A percentile compares a stretch with the other conserved stretches of the same genome.
Evolutionary conservation across 2,113 vertebrate genomes (phyloP).

Genomic region (Scomber colias): DNA sequence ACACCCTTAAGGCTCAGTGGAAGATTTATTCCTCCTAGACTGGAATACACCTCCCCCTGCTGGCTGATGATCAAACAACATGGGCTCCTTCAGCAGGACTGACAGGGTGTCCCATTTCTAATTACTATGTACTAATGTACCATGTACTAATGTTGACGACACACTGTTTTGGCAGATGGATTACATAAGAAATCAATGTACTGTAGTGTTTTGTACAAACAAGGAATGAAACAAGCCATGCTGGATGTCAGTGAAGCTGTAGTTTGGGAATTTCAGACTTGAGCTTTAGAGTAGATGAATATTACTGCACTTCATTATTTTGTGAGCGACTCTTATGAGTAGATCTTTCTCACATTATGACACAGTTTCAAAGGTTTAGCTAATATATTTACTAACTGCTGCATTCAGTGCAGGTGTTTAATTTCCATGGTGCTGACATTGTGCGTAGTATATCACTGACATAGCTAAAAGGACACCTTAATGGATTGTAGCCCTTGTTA

Average conservation of each 20-base stretch:
- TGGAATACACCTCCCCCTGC: conserved; percentile 44
- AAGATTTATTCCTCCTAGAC: conserved; percentile 37
- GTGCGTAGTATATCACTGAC: neutral
- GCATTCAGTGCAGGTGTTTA: neutral
- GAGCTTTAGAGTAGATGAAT: no score
- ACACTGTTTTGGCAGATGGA: conserved; percentile 50
- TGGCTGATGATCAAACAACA: conserved; percentile 72
- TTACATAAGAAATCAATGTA: conserved; percentile 8
- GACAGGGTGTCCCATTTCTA: conserved; percentile 58
- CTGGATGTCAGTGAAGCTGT: conserved; percentile 8
- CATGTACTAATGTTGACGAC: conserved; percentile 49
- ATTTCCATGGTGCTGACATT: neutral
- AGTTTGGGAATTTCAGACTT: neutral
- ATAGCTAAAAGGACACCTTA: neutral
- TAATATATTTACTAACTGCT: neutral
- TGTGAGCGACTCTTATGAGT: no score
- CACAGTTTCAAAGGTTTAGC: neutral
- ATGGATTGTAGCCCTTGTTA: neutral
- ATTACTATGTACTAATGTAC: conserved; percentile 43
- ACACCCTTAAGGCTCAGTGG: neutral
- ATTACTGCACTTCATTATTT: no score
- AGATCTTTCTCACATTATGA: no score
- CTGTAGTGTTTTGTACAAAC: conserved; percentile 41
- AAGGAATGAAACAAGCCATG: neutral
- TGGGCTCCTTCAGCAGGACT: conserved; percentile 28